Base-by-base conservation (phyloP, 2,113 vertebrate genomes). In the Phodopus roborovskii region DNA sequence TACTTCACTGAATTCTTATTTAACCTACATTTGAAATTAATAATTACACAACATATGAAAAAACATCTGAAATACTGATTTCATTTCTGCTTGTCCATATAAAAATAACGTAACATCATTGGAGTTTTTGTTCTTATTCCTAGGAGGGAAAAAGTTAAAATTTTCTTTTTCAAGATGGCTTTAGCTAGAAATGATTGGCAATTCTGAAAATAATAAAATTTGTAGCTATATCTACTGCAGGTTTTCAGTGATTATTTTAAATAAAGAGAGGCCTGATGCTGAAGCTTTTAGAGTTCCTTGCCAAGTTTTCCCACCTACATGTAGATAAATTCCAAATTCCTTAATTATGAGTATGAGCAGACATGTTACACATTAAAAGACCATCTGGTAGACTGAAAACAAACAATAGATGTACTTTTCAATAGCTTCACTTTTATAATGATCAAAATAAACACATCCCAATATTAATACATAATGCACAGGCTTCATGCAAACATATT, bases 191-290 rank as follows among this genome's bases (percentile, higher is more conserved):
- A 78, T 94, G 97, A 95, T 50, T 70, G 62, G 91, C 92, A 97
- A 96, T 88, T 92, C 56, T 62, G 75, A 96, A 95, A 95, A 58
- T 97, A 97, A 96, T 68, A 96, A 98, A 96, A 97, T 88, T 68
- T 79, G 79, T 50, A 94, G 83, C 86, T 92, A 68, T 88, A 64
- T 97, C 93, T 92, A n/a, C 78, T 96, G 79, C 36, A 48, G 36
- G 56, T 22, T 68, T 86, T 50, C 30, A 56, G 66, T 93, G 87
- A 95, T 81, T 94, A 74, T 94, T 97, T 97, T 85, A 96, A 96
- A 94, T 88, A 64, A 81, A 93, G 96, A 13, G 22, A 62, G 96
- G 39, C 45, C n/a, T 13, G 39, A 60, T 77, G 45, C 50, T 58
- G 95, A 53, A 36, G 58, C 77, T 93, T 94, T 68, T 75, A 93